Percentiles rank a stretch among this genome's conserved stretches.
phyloP scores from a whole-genome alignment of 2,888 invertebrate species.

The Pheosia tremula region DNA sequence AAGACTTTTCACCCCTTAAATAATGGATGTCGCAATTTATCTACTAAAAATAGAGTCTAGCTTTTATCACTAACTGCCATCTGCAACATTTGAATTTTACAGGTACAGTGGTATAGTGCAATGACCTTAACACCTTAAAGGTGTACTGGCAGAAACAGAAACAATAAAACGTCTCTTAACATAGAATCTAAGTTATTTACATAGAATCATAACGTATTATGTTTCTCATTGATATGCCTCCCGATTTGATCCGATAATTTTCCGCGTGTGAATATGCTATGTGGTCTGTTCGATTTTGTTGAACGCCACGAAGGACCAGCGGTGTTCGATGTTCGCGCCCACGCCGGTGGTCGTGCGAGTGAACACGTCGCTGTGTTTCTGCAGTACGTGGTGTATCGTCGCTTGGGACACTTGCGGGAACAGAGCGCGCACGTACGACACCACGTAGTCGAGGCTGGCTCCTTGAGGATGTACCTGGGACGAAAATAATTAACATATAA shows the following conservation, averaged over 20 bases:
- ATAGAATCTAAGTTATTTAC: neutral
- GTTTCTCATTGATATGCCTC: slow-evolving; percentile 37
- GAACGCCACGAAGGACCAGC: slow-evolving; percentile 94
- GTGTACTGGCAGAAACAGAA: no score
- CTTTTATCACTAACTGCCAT: no score
- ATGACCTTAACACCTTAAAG: no score
- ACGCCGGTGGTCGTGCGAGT: slow-evolving; percentile 91
- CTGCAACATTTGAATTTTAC: no score
- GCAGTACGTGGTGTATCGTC: slow-evolving; percentile 91
- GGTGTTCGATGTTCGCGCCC: slow-evolving; percentile 93
- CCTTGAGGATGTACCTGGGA: slow-evolving; percentile 95
- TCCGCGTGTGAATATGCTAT: slow-evolving; percentile 9
- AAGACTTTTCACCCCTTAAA: no score
- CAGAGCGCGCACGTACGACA: slow-evolving; percentile 94
- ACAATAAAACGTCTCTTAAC: no score
- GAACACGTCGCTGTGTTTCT: slow-evolving; percentile 92
- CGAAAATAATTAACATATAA: neutral
- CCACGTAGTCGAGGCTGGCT: slow-evolving; percentile 94
- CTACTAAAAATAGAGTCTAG: no score
- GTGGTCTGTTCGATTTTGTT: slow-evolving; percentile 27
- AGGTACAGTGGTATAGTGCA: no score
- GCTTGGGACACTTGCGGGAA: slow-evolving; percentile 89
- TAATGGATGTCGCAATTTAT: no score
- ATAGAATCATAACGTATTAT: neutral
- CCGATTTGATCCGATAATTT: neutral